A percentile compares a stretch with the other conserved stretches of the same genome.
Evolutionary conservation across 1,140 invertebrate genomes (phyloP).

Genomic region (Penaeus indicus): DNA sequence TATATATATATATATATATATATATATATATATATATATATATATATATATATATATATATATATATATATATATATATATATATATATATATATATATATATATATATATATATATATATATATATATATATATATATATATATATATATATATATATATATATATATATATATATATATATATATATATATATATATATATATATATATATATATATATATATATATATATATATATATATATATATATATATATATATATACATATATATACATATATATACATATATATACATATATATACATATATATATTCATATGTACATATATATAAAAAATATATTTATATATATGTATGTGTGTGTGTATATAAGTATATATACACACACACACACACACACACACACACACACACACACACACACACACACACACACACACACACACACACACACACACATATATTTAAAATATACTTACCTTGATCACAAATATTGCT

Average conservation of each 20-base stretch:
- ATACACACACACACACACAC: conserved; percentile 10
- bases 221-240: not conserved
- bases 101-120: conserved; percentile 28
- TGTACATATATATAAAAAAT: not conserved
- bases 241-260: no score
- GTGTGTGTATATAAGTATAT: conserved; percentile 11
- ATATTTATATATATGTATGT: not conserved
- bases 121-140: not conserved
- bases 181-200: not conserved
- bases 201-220: not conserved
- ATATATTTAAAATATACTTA: not conserved
- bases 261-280: no score
- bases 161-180: not conserved
- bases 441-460: conserved; percentile 19
- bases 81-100: not conserved
- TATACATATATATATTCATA: not conserved
- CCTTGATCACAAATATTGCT: conserved; percentile 16
- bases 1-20: not conserved
- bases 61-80: no score
- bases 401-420: conserved; percentile 17
- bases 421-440: conserved; percentile 34
- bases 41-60: not conserved
- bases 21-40: not conserved
- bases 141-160: not conserved
- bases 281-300: not conserved